A percentile compares a stretch with the other conserved stretches of the same genome.
Conservation (phyloP, 2,888 invertebrate species). For the Parochlus steinenii region DNA sequence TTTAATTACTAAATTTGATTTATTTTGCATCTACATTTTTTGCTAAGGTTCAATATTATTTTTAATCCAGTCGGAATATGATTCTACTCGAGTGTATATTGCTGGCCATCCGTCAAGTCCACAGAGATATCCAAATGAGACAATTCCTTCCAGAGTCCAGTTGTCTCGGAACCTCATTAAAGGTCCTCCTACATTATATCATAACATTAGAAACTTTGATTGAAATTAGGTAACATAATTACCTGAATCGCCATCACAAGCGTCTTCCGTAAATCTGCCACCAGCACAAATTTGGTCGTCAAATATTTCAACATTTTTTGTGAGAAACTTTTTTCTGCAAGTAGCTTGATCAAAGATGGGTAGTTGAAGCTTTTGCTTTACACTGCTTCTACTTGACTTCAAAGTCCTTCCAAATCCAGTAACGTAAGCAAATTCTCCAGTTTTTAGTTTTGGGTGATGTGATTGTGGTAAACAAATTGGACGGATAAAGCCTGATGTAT, state of each 20-base stretch:
- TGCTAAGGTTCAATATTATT: constrained; percentile 2
- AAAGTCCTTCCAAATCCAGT: constrained; percentile 10
- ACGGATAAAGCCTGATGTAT: constrained; percentile 1
- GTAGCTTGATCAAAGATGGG: constrained; percentile 6
- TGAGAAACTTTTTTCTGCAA: constrained; percentile 4
- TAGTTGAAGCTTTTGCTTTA: constrained; percentile 9
- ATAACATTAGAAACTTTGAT: no score
- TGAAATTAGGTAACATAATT: no score
- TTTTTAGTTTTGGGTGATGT: not conserved
- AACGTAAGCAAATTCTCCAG: constrained; percentile 7
- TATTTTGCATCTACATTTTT: constrained; percentile 1
- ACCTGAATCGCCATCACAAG: constrained; percentile 9
- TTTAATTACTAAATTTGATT: no score
- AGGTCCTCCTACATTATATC: constrained; percentile 6
- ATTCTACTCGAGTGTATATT: constrained; percentile 9
- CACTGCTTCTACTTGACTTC: constrained; percentile 2
- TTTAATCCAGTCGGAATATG: constrained; percentile 7
- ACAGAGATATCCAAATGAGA: constrained; percentile 10
- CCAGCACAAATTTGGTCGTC: constrained; percentile 11
- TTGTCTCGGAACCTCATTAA: constrained; percentile 4
- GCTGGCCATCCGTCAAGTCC: constrained; percentile 11
- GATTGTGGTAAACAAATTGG: constrained; percentile 8
- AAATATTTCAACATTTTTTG: constrained; percentile 5
- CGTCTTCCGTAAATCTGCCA: constrained; percentile 9
- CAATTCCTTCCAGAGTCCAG: constrained; percentile 9